Evolutionary conservation across 2,888 invertebrate species (phyloP).

Genomic region (Dryomyza anilis): DNA sequence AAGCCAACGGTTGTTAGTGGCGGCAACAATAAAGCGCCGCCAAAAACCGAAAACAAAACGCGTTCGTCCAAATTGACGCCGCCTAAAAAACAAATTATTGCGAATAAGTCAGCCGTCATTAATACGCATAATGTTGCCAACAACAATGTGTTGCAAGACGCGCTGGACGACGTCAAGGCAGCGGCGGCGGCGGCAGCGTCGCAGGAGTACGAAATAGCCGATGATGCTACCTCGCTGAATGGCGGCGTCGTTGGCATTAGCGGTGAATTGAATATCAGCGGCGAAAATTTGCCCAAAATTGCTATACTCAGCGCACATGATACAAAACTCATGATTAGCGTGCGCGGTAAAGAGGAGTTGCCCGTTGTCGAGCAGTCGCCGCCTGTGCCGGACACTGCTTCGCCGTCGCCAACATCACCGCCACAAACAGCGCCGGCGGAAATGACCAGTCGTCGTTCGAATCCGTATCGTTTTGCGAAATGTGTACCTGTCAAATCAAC

Average conservation of each 20-base stretch:
- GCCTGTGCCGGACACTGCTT: conserved; percentile 23
- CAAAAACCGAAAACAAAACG: conserved; percentile 41
- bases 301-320: conserved; percentile 62
- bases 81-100: conserved; percentile 38
- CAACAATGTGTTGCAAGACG: conserved; percentile 29
- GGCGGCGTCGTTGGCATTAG: too few species aligned
- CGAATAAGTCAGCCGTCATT: conserved; percentile 28
- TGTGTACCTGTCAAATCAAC: conserved; percentile 55
- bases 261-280: conserved; percentile 36
- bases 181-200: conserved; percentile 43
- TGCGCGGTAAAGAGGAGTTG: conserved; percentile 74
- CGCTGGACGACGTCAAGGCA: too few species aligned
- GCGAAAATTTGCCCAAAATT: conserved; percentile 60
- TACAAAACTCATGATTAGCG: conserved; percentile 62
- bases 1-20: too few species aligned
- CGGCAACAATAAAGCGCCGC: too few species aligned
- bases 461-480: conserved; percentile 47
- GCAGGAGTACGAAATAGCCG: conserved; percentile 66
- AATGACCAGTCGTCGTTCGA: conserved; percentile 16
- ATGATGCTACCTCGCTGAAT: conserved; percentile 63
- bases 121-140: conserved; percentile 26
- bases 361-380: conserved; percentile 63
- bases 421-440: conserved; percentile 2
- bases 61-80: conserved; percentile 42
- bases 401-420: conserved; percentile 29